Evolutionary conservation across 2,888 invertebrate species (phyloP).

Genomic region (Gastracanthus pulcherrimus): DNA sequence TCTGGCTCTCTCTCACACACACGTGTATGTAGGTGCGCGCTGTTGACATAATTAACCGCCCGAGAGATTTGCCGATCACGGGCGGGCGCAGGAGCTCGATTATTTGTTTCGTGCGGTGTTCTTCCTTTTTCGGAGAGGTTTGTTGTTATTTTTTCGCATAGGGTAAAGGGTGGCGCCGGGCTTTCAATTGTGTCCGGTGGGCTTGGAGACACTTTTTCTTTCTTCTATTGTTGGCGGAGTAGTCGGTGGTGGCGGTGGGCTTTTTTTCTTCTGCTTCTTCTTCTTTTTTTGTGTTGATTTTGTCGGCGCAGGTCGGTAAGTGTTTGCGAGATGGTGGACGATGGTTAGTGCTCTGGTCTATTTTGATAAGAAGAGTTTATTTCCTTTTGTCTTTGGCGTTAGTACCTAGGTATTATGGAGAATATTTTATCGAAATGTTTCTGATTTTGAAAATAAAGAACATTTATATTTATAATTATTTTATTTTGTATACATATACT

Average conservation of each 20-base stretch:
- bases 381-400: too few species aligned
- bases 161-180: too few species aligned
- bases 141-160: too few species aligned
- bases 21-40: not conserved
- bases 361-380: too few species aligned
- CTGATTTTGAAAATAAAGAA: too few species aligned
- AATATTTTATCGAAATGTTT: too few species aligned
- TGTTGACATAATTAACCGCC: conserved; percentile 48
- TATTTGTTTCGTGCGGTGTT: not conserved
- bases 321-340: conserved; percentile 9
- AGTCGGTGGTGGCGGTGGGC: not conserved
- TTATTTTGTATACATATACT: too few species aligned
- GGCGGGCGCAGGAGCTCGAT: conserved; percentile 5
- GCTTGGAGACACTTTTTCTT: not conserved
- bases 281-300: not conserved
- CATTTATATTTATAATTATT: too few species aligned
- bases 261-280: not conserved
- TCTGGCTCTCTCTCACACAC: not conserved
- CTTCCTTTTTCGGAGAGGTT: not conserved
- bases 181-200: not conserved
- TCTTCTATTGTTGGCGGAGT: not conserved
- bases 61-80: conserved; percentile 23
- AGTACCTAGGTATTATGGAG: too few species aligned
- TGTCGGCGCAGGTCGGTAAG: not conserved
- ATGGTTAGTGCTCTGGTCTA: too few species aligned